phyloP scores from a whole-genome alignment of 2,113 vertebrate genomes.

The Microtus pennsylvanicus region DNA sequence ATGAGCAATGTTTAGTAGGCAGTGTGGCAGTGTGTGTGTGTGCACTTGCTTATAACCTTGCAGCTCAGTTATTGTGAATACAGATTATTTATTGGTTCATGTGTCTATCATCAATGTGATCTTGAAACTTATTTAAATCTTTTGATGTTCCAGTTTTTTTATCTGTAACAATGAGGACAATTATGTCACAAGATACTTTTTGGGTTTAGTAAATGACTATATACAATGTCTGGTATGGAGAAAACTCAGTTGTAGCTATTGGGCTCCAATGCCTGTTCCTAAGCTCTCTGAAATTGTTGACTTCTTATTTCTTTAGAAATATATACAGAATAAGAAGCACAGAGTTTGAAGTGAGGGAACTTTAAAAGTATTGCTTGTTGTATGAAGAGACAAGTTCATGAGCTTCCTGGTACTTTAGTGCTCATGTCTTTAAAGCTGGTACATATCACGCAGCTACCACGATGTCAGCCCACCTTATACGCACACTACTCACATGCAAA shows the following conservation, averaged over 20 bases:
- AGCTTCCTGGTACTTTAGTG: background rate
- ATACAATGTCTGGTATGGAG: background rate
- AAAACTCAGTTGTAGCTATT: background rate
- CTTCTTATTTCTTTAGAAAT: background rate
- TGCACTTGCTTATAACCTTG: background rate
- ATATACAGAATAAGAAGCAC: background rate
- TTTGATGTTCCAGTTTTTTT: background rate
- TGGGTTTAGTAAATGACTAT: background rate
- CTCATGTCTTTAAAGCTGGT: background rate
- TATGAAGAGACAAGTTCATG: constrained; percentile 1
- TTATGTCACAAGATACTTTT: background rate
- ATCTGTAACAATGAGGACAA: background rate
- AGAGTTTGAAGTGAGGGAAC: background rate
- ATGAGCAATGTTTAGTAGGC: background rate
- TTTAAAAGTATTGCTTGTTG: background rate
- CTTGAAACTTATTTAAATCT: background rate
- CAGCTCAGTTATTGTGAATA: background rate
- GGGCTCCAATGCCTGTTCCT: background rate
- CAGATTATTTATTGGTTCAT: background rate
- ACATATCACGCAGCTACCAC: background rate
- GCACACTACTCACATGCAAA: background rate
- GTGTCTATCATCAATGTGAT: background rate
- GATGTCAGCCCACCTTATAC: background rate
- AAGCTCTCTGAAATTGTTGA: background rate
- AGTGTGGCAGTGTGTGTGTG: background rate